Conservation (phyloP, 1,140 invertebrate genomes). For the Drosophila tropicalis region DNA sequence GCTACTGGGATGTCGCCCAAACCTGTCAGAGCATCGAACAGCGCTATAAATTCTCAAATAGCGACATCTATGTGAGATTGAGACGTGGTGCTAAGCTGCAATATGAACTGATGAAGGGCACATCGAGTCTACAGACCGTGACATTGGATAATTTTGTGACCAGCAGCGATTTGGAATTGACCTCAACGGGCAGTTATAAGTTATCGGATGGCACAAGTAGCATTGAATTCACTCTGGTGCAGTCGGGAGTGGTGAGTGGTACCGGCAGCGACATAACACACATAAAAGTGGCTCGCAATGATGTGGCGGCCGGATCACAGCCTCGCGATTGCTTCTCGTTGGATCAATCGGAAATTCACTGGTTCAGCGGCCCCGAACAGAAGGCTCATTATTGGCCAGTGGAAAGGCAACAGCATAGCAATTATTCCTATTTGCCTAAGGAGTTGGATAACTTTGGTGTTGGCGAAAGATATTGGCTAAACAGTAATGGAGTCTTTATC, state of each 20-base stretch:
- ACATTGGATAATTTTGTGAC: slow-evolving; percentile 72
- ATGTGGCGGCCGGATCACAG: slow-evolving; percentile 55
- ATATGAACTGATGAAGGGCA: slow-evolving; percentile 75
- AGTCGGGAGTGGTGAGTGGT: slow-evolving; percentile 39
- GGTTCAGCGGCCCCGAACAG: slow-evolving; percentile 86
- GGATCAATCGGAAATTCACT: slow-evolving; percentile 75
- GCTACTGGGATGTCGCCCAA: slow-evolving; percentile 21
- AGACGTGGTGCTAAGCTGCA: slow-evolving; percentile 60
- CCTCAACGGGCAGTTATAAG: slow-evolving; percentile 43
- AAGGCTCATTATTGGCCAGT: slow-evolving; percentile 88
- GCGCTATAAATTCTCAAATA: slow-evolving; percentile 67
- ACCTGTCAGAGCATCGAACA: slow-evolving; percentile 61
- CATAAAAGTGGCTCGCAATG: slow-evolving; percentile 61
- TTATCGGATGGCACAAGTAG: slow-evolving; percentile 54
- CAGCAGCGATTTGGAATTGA: slow-evolving; percentile 51
- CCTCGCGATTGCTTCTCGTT: slow-evolving; percentile 71
- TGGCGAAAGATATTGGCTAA: slow-evolving; percentile 91
- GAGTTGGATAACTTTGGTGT: slow-evolving; percentile 87
- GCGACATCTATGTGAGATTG: slow-evolving; percentile 69
- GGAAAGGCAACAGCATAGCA: slow-evolving; percentile 85
- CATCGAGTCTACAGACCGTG: slow-evolving; percentile 54
- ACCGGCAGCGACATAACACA: slow-evolving; percentile 56
- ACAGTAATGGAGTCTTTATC: slow-evolving; percentile 87
- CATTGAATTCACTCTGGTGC: slow-evolving; percentile 61
- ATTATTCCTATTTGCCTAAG: slow-evolving; percentile 87